Base-by-base conservation (phyloP, 2,888 invertebrate species). In the Lycocerus yunnanus region DNA sequence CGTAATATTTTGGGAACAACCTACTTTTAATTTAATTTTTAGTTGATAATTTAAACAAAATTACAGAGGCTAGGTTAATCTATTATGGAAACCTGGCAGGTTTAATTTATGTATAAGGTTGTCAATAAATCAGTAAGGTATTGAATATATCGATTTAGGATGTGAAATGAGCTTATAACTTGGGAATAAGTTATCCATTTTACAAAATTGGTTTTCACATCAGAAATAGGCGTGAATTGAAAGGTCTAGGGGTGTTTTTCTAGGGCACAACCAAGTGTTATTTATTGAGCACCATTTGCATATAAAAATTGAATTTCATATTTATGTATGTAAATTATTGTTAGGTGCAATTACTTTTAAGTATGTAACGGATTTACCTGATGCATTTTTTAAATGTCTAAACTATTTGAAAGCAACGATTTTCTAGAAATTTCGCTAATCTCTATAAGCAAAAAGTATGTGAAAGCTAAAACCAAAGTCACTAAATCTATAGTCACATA, bases 131-230 rank as follows among this genome's bases (percentile, higher is more conserved):
- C 81, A 81, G 80, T 82, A 79, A n/a, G 68, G 75, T 72, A 65
- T 58, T 70, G 74, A 78, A 77, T 79, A 20, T 43, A 75, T 43
- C 68, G 69, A 78, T 77, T 76, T 74, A 68, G 74, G 71, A 76
- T 83, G 83, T 82, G 83, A 81, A 81, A 84, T 82, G 84, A 83
- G 82, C 82, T 78, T 78, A 20, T 18, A 63, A 63, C 13, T 63
- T 63, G 5, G 78, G 87, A 86, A 84, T 86, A 86, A 86, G 88
- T 89, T 89, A 89, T 89, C 90, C 89, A 89, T 89, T 89, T 88
- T 89, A 90, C 89, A 89, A 89, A 89, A 89, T 89, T 89, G 89
- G 88, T 88, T 89, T 88, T 87, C 87, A 89, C 88, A 89, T 89
- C 88, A 88, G 88, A 87, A 89, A 87, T 87, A 88, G 87, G 87